phyloP scores from a whole-genome alignment of 1,140 invertebrate genomes.

The Gonatopus flavifemur region DNA sequence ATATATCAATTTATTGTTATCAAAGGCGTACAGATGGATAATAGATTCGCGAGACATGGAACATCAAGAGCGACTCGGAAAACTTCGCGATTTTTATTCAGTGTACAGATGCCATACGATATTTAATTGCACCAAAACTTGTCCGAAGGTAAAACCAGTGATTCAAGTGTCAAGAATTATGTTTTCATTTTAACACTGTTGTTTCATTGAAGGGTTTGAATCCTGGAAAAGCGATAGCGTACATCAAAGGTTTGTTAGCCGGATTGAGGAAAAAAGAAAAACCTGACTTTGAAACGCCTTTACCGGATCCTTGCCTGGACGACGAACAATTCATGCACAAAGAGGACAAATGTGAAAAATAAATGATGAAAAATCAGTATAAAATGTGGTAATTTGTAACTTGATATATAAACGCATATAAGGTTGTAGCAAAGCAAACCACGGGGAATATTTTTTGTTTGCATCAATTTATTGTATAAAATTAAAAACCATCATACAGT shows the following conservation, averaged over 20 bases:
- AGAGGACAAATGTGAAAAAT: conserved; percentile 11
- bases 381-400: too few species aligned
- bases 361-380: background rate
- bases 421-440: too few species aligned
- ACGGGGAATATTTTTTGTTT: too few species aligned
- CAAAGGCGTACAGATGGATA: conserved; percentile 67
- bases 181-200: background rate
- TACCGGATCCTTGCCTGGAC: conserved; percentile 38
- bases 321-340: conserved; percentile 9
- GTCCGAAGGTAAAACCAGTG: conserved; percentile 73
- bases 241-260: conserved; percentile 90
- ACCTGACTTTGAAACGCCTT: conserved; percentile 71
- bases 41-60: conserved; percentile 77
- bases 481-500: background rate
- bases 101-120: conserved; percentile 81
- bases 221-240: conserved; percentile 91
- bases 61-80: conserved; percentile 65
- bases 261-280: conserved; percentile 78
- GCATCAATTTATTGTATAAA: background rate
- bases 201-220: conserved; percentile 77
- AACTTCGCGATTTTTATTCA: conserved; percentile 71
- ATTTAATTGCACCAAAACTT: conserved; percentile 77
- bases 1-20: too few species aligned
- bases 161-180: background rate
- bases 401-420: too few species aligned